Evolutionary conservation across 2,113 vertebrate species (phyloP), one percentile per base, ranked within the genome.

Genomic region (Psittacus erithacus): DNA sequence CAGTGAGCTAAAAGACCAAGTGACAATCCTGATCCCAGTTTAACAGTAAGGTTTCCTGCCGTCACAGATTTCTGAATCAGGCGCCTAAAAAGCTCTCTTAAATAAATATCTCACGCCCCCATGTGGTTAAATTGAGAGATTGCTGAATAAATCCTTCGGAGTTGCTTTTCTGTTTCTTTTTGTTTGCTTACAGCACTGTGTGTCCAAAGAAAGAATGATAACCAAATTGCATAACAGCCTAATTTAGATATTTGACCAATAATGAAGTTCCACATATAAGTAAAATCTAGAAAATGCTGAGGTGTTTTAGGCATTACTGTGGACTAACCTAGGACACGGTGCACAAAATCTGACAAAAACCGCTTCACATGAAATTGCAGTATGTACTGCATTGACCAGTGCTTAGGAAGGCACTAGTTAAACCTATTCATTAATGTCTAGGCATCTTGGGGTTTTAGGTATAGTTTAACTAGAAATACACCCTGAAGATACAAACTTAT

Each of bases 81-180:
- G 13, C 4, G 22, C 27, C 41, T 41, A 28, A 69, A 78, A 60
- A 46, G 27, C 92, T 96, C 60, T 86, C 82, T 92, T 96, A 94
- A 85, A 96, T 89, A 97, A 93, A 94, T 81, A 97, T 97, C 96
- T 96, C 59, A 89, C 96, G 98, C 98, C 98, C 95, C 69, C 98
- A 1, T 70, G 98, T 98, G 98, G 98, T 90, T 44, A 77, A 86
- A 91, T 18, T 28, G 70, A 96, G 94, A 69, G 5, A 44, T 16
- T 96, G 91, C 91, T 27, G 74, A 67, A 88, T 43, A 95, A 67
- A 83, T 55, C 25, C 57, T 63, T 62, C 3, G 8, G 33, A 18
- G 2, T 14, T 75, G 35, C 13, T 73, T 85, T 82, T 68, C 23
- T 31, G n/a, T 29, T 60, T 46, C 12, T 55, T 41, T 88, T 41